Percentiles rank a stretch among this genome's conserved stretches.
Evolutionary conservation across 1,140 invertebrate species (phyloP).

Genomic region (Drosophila tani): DNA sequence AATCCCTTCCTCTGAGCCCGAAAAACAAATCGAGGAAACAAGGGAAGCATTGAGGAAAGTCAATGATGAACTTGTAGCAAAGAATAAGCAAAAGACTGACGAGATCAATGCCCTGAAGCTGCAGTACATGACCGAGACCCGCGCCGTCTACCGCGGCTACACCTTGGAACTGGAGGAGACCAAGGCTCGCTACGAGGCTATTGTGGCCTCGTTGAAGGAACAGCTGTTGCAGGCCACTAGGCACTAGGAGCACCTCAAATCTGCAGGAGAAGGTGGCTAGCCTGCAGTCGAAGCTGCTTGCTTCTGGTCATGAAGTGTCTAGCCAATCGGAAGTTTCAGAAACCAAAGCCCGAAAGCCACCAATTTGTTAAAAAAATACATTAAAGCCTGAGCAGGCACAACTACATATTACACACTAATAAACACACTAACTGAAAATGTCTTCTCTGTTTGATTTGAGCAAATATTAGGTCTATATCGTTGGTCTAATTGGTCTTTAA

Average conservation of each 20-base stretch:
- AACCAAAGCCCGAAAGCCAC: no score
- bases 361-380: not conserved
- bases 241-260: no score
- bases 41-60: not conserved
- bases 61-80: constrained; percentile 2
- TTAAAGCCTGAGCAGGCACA: no score
- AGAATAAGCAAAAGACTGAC: constrained; percentile 19
- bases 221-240: no score
- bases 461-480: no score
- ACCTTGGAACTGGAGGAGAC: constrained; percentile 48
- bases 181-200: constrained; percentile 25
- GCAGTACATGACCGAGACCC: constrained; percentile 40
- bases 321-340: no score
- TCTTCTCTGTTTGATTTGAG: no score
- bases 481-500: constrained; percentile 25
- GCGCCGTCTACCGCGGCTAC: constrained; percentile 39
- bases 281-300: no score
- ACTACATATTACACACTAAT: no score
- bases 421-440: no score
- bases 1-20: not conserved
- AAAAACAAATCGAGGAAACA: constrained; percentile 2
- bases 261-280: no score
- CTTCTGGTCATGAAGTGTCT: no score
- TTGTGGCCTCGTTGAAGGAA: constrained; percentile 16
- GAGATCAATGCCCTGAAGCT: constrained; percentile 34